Percentiles rank a stretch among this genome's conserved stretches.
Conservation (phyloP, 2,113 vertebrate species). For the Spermophilus dauricus region DNA sequence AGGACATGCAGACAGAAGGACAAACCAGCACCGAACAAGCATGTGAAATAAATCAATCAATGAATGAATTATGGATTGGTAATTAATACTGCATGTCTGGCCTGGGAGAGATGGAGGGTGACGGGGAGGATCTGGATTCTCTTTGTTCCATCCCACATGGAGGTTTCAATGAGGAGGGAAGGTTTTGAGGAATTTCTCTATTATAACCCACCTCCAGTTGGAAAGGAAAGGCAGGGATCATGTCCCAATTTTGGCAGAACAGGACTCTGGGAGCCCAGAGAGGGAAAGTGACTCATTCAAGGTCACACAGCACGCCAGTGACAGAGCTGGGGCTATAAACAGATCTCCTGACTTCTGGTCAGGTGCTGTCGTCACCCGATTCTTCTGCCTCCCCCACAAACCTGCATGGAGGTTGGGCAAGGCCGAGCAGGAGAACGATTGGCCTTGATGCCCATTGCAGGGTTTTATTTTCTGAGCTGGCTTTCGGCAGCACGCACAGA, state of each 20-base stretch:
- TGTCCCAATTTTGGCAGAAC: background rate
- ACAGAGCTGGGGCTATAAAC: constrained; percentile 49
- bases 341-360: constrained; percentile 30
- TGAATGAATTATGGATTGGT: background rate
- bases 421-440: fast-evolving
- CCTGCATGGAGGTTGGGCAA: background rate
- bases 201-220: background rate
- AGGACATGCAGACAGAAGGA: background rate
- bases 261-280: constrained; percentile 47
- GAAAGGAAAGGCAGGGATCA: background rate
- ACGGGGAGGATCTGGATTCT: background rate
- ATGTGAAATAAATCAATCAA: background rate
- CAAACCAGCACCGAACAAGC: background rate
- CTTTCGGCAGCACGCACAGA: background rate
- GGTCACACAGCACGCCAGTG: constrained; percentile 46
- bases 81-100: background rate
- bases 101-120: background rate
- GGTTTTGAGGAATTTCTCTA: background rate
- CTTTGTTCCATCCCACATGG: background rate
- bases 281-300: constrained; percentile 44
- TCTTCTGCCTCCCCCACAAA: background rate
- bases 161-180: background rate
- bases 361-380: background rate
- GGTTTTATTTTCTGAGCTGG: background rate
- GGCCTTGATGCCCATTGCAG: fast-evolving